Percentiles rank a stretch among this genome's conserved stretches.
These are phyloP conservation scores for Drepana arcuata DNA, from an alignment of 1,140 invertebrate genomes.

Conservation along the genomic window DNA sequence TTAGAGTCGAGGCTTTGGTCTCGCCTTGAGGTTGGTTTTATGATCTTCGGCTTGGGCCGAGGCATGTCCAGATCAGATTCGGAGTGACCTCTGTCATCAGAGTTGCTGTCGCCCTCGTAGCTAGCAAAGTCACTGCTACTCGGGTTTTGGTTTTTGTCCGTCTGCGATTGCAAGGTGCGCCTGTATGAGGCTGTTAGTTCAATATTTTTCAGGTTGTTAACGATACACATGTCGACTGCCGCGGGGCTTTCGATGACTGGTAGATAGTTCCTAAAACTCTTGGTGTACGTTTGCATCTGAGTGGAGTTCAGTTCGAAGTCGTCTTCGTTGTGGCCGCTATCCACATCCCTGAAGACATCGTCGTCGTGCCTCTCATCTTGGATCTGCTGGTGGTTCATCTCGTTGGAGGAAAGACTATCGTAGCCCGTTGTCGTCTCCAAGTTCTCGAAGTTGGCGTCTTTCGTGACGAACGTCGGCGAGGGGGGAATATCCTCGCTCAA, in stretches of 20 bases:
- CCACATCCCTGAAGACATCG: constrained; percentile 35
- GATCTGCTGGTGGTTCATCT: constrained; percentile 50
- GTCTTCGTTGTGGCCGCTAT: constrained; percentile 76
- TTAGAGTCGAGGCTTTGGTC: constrained; percentile 57
- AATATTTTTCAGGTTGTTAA: constrained; percentile 66
- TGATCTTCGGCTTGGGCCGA: constrained; percentile 72
- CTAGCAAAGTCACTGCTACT: constrained; percentile 52
- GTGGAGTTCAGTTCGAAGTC: constrained; percentile 69
- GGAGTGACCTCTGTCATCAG: constrained; percentile 61
- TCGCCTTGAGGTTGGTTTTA: constrained; percentile 67
- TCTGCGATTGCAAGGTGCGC: constrained; percentile 22
- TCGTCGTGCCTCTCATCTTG: constrained; percentile 36
- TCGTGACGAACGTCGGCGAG: constrained; percentile 57
- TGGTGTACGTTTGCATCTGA: constrained; percentile 60
- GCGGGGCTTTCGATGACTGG: constrained; percentile 62
- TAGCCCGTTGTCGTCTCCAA: constrained; percentile 61
- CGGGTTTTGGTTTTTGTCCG: constrained; percentile 36
- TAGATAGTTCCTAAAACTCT: constrained; percentile 59
- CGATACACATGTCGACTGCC: constrained; percentile 59
- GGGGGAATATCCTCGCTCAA: constrained; percentile 70
- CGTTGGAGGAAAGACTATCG: constrained; percentile 57
- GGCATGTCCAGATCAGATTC: constrained; percentile 55
- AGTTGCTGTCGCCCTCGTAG: constrained; percentile 70
- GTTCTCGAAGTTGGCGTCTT: constrained; percentile 58
- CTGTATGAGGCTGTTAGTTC: constrained; percentile 67